phyloP scores from a whole-genome alignment of 2,113 vertebrate species.

The Hippocampus barbouri region DNA sequence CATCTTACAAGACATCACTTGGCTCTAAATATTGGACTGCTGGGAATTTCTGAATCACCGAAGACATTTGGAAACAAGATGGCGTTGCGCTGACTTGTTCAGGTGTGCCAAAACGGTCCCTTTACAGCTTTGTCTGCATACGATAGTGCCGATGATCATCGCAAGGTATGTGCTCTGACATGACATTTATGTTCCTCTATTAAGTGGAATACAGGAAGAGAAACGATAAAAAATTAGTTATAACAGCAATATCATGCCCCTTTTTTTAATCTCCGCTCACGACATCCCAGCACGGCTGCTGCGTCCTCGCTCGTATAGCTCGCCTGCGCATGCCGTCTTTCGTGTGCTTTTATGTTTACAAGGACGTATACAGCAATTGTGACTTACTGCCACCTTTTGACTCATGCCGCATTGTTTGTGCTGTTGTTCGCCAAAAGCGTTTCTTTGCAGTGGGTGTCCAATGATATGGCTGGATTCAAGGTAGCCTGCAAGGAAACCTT shows the following conservation, averaged over 20 bases:
- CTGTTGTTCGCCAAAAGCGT: slow-evolving; percentile 37
- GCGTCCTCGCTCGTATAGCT: slow-evolving; percentile 34
- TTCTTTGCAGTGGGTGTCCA: slow-evolving; percentile 29
- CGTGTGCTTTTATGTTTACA: slow-evolving; percentile 58
- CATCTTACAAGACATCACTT: not conserved
- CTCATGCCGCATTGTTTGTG: slow-evolving; percentile 25
- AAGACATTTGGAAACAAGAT: slow-evolving; percentile 2
- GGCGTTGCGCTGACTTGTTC: not conserved
- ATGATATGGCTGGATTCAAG: slow-evolving; percentile 46
- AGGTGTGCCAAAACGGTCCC: not conserved
- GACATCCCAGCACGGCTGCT: slow-evolving; percentile 1
- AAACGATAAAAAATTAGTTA: slow-evolving; percentile 12
- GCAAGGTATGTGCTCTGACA: not conserved
- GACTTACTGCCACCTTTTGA: slow-evolving; percentile 48
- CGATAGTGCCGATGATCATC: not conserved
- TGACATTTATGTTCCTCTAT: slow-evolving; percentile 3
- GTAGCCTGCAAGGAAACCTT: slow-evolving; percentile 6
- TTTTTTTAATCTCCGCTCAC: not conserved
- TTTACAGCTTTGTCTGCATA: slow-evolving; percentile 1
- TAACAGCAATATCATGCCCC: slow-evolving; percentile 15
- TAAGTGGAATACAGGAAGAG: not conserved
- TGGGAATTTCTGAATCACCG: not conserved
- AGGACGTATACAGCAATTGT: slow-evolving; percentile 52
- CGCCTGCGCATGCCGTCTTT: slow-evolving; percentile 33
- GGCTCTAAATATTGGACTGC: not conserved